Evolutionary conservation across 2,888 invertebrate species (phyloP).

Genomic region (Aromia moschata): DNA sequence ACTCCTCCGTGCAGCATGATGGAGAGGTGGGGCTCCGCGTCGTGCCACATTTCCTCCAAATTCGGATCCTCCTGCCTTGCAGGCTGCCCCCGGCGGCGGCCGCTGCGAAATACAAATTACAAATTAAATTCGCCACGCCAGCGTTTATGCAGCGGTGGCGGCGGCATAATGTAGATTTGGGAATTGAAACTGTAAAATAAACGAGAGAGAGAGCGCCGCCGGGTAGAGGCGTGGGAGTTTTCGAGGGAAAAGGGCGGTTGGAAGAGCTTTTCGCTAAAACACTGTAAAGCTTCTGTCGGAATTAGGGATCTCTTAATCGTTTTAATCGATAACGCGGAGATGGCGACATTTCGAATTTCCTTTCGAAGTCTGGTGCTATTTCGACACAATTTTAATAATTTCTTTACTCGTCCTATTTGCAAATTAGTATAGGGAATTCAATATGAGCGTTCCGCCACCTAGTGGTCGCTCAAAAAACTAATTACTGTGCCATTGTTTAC

Average conservation of each 20-base stretch:
- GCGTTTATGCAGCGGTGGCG: slow-evolving; percentile 27
- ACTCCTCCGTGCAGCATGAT: slow-evolving; percentile 62
- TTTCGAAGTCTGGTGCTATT: no score
- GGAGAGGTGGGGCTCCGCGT: slow-evolving; percentile 64
- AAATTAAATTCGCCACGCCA: slow-evolving; percentile 38
- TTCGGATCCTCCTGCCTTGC: slow-evolving; percentile 33
- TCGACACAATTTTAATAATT: no score
- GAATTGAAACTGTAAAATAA: slow-evolving; percentile 37
- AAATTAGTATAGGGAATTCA: no score
- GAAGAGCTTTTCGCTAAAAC: slow-evolving; percentile 3
- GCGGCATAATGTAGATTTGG: slow-evolving; percentile 30
- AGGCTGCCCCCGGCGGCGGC: slow-evolving; percentile 9
- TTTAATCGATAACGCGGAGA: no score
- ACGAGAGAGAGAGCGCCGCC: neutral
- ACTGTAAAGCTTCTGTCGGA: slow-evolving; percentile 9
- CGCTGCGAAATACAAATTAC: slow-evolving; percentile 40
- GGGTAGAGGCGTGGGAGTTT: neutral
- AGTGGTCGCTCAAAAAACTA: no score
- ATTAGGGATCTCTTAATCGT: neutral
- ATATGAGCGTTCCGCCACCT: no score
- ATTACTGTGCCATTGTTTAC: no score
- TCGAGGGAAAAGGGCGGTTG: no score
- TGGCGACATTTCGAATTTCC: no score
- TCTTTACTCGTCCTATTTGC: no score
- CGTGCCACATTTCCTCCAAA: slow-evolving; percentile 72